These are phyloP conservation scores for Melieria picta DNA, from an alignment of 2,888 invertebrate genomes.

Conservation along the genomic window DNA sequence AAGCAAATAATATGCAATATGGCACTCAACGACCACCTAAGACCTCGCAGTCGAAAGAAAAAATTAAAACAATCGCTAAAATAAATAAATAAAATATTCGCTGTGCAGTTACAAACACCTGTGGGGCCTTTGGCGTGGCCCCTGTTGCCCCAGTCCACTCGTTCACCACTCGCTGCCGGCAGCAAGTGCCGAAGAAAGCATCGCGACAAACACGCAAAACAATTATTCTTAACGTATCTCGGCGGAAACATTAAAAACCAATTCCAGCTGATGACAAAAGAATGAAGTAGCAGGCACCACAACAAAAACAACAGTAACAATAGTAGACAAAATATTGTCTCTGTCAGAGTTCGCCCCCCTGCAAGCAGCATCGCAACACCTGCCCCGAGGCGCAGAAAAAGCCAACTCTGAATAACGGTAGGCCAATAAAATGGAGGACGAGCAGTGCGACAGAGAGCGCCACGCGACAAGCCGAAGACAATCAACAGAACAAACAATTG, in stretches of 20 bases:
- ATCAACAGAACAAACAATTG: slow-evolving; percentile 58
- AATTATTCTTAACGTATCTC: slow-evolving; percentile 67
- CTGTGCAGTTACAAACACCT: slow-evolving; percentile 35
- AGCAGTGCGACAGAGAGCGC: neutral
- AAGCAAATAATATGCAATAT: too few species aligned
- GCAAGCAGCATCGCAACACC: slow-evolving; percentile 28
- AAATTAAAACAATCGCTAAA: slow-evolving; percentile 20
- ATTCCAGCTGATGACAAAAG: slow-evolving; percentile 65
- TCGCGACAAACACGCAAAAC: slow-evolving; percentile 60
- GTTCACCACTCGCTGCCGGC: neutral
- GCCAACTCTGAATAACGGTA: slow-evolving; percentile 6
- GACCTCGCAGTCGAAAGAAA: neutral
- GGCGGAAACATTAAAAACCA: slow-evolving; percentile 66
- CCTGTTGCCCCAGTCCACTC: neutral
- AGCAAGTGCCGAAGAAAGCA: slow-evolving; percentile 15
- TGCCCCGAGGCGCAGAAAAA: slow-evolving; percentile 37
- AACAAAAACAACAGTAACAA: slow-evolving; percentile 1
- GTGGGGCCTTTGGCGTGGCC: slow-evolving; percentile 29
- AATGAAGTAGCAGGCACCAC: slow-evolving; percentile 17
- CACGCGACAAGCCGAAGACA: slow-evolving; percentile 46
- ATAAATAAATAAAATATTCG: neutral
- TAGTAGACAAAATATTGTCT: too few species aligned
- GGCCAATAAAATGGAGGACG: slow-evolving; percentile 14
- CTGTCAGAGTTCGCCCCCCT: too few species aligned
- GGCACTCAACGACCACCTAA: too few species aligned